Base-by-base conservation (phyloP, 2,797 vertebrate genomes). In the Gastrophryne carolinensis region DNA sequence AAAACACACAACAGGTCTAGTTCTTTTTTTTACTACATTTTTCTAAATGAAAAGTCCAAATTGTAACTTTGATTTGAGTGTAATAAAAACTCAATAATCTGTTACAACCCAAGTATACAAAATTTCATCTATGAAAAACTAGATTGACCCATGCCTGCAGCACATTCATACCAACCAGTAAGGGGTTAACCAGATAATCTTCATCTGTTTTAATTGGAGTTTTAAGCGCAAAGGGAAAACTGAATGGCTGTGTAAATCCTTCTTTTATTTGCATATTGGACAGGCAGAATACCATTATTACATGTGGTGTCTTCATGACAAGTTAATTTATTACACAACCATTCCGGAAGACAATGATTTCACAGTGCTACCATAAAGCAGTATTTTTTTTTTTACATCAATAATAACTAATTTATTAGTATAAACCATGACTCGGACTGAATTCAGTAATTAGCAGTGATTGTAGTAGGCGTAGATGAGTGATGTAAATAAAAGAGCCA, bases 131-230 rank as follows among this genome's bases (percentile, higher is more conserved):
- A n/a, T n/a, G n/a, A 35, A 24, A 52, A 66, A 34, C 17, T 35
- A 15, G 19, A 66, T 66, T 52, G 35, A 52, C 47, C 23, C 47
- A n/a, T 17, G 15, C 15, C 32, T 32, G 8, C 12, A 12, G 3
- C 15, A 17, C 11, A 4, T 17, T 30, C 4, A 6, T 9, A 15
- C 32, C 4, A 34, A 47, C 13, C 2, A 17, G 10, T 0, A 54
- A 47, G 15, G 71, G 72, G 72, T 73, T 73, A 73, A 73, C 56
- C 35, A 65, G 72, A 50, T 73, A 64, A 65, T 73, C 72, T 65
- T 73, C 65, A 61, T 73, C 72, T 65, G 72, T 73, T 73, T 73
- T 73, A 73, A 73, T 73, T 73, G 72, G 72, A 58, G 72, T 37
- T 74, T 66, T 44, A 35, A 32, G 62, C 15, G 17, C 52, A 66